phyloP scores from a whole-genome alignment of 2,888 invertebrate species.

The Prosopocoilus inquinatus region DNA sequence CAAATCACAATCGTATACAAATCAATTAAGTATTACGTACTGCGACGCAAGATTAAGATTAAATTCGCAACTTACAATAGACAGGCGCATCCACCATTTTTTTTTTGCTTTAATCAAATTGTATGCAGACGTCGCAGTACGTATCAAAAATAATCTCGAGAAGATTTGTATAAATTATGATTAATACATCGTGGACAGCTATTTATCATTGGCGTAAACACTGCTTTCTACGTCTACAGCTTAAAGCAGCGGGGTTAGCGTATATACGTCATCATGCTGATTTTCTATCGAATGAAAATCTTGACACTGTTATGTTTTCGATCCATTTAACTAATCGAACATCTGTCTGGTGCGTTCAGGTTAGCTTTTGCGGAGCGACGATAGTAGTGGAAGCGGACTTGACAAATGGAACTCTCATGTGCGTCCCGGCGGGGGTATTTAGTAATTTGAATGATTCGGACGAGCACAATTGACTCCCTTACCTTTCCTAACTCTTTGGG shows the following conservation, averaged over 20 bases:
- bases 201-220: conserved; percentile 28
- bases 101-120: no score
- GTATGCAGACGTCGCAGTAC: no score
- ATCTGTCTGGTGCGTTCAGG: conserved; percentile 32
- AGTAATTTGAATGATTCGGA: conserved; percentile 16
- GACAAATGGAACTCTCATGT: conserved; percentile 42
- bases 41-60: no score
- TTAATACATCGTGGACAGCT: conserved; percentile 32
- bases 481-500: not conserved
- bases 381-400: conserved; percentile 22
- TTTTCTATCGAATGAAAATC: conserved; percentile 32
- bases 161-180: conserved; percentile 19
- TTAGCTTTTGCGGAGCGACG: conserved; percentile 8
- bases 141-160: no score
- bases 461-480: conserved; percentile 4
- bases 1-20: no score
- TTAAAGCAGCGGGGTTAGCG: conserved; percentile 31
- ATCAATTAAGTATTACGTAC: no score
- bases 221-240: conserved; percentile 30
- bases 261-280: conserved; percentile 33
- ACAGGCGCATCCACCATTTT: no score
- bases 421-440: conserved; percentile 17
- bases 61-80: no score
- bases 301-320: conserved; percentile 36
- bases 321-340: conserved; percentile 38